Evolutionary conservation across 2,797 vertebrate species (phyloP).

Genomic region (Dipus sagitta): DNA sequence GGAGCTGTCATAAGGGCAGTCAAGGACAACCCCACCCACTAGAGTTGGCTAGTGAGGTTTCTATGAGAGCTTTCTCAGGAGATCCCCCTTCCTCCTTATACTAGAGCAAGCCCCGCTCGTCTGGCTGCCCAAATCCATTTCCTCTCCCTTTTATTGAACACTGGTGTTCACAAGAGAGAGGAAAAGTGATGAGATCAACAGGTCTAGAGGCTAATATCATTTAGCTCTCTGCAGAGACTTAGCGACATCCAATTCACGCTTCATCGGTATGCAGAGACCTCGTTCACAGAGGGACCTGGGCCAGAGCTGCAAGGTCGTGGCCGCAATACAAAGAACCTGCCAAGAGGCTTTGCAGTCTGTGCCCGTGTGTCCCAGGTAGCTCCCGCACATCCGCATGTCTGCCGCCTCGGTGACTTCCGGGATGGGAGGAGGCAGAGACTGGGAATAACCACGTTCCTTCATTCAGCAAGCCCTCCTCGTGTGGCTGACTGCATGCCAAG

Average conservation of each 20-base stretch:
- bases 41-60: background rate
- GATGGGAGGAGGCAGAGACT: background rate
- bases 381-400: accelerated
- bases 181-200: background rate
- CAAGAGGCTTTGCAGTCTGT: background rate
- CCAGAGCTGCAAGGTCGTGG: background rate
- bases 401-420: background rate
- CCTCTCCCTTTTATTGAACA: background rate
- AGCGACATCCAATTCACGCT: background rate
- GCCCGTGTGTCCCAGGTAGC: background rate
- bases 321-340: background rate
- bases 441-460: background rate
- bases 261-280: background rate
- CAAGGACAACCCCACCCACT: background rate
- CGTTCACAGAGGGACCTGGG: accelerated
- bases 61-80: background rate
- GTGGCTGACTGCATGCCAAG: background rate
- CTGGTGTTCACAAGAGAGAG: background rate
- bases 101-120: no score
- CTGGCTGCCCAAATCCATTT: background rate
- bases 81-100: background rate
- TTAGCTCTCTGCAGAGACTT: background rate
- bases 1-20: background rate
- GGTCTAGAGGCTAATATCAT: background rate
- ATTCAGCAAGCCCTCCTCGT: background rate